Evolutionary conservation across 2,888 invertebrate species (phyloP).

Genomic region (Lycaena phlaeas): DNA sequence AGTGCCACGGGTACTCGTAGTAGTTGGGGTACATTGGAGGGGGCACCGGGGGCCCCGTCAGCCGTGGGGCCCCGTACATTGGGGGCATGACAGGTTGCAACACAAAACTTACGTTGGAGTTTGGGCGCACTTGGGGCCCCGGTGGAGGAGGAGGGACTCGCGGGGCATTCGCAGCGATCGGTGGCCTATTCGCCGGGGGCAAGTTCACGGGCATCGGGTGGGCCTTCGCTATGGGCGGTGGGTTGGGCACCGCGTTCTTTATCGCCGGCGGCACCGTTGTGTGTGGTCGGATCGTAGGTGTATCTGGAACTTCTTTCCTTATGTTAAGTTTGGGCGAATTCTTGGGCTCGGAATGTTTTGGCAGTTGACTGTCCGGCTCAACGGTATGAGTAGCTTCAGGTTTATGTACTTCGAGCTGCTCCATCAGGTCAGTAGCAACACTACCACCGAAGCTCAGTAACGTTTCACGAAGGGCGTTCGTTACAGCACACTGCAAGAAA

Average conservation of each 20-base stretch:
- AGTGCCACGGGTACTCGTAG: slow-evolving; percentile 60
- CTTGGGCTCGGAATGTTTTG: slow-evolving; percentile 33
- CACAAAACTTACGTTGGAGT: slow-evolving; percentile 64
- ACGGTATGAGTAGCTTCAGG: slow-evolving; percentile 17
- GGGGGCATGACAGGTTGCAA: slow-evolving; percentile 48
- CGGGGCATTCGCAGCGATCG: slow-evolving; percentile 20
- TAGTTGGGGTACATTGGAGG: slow-evolving; percentile 46
- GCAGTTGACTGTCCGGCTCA: slow-evolving; percentile 42
- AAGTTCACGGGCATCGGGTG: slow-evolving; percentile 32
- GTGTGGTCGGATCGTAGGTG: slow-evolving; percentile 16
- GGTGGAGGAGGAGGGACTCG: slow-evolving; percentile 23
- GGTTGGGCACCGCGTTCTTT: slow-evolving; percentile 24
- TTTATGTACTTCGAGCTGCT: slow-evolving; percentile 34
- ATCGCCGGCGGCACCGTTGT: slow-evolving; percentile 22
- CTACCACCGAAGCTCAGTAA: slow-evolving; percentile 58
- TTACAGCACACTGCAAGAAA: slow-evolving; percentile 50
- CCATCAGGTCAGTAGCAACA: slow-evolving; percentile 45
- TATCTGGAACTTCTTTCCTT: slow-evolving; percentile 26
- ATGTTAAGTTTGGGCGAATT: slow-evolving; percentile 26
- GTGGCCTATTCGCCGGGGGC: slow-evolving; percentile 22
- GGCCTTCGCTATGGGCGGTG: slow-evolving; percentile 32
- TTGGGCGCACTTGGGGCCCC: slow-evolving; percentile 27
- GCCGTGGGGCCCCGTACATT: slow-evolving; percentile 29
- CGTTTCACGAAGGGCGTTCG: slow-evolving; percentile 60
- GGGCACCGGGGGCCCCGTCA: slow-evolving; percentile 30